Evolutionary conservation across 2,888 invertebrate genomes (phyloP), one percentile per base, ranked within the genome.

Genomic region (Rhorus exstirpatorius): DNA sequence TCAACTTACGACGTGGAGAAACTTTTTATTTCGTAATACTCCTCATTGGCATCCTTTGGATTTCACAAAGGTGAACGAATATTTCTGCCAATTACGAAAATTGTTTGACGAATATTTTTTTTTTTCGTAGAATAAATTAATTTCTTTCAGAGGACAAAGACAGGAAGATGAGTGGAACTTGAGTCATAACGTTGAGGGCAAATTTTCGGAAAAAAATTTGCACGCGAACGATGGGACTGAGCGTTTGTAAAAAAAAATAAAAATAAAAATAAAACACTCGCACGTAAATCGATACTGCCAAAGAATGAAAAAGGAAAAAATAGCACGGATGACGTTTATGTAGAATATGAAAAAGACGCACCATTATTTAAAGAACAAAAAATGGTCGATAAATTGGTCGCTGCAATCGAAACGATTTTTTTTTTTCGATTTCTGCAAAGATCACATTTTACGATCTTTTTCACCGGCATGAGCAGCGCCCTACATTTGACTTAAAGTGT

Each of bases 241-340:
- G 41, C 14, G 14, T 49, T 14, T 12, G 4, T 17, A 14, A 17
- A 49, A 14, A 26, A 38, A 63, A 4, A 6, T 35, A 38, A 26
- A 24, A 68, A 38, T 21, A 38, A 58, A 46, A 68, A 14, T 26
- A 24, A 24, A 72, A 67, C 26, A 60, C 53, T 67, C 49, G 70
- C 70, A 79, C 63, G 75, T 14, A 68, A 74, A 78, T 81, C 68
- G 78, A 83, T 84, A 85, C 85, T 85, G 85, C 85, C 85, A 84
- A 79, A 76, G 44, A 60, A 38, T 58, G 17, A 67, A 55, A 21
- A 58, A 31, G 17, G 35, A 19, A 38, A 51, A 24, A 72, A 70
- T 31, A 55, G 61, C 67, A 68, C 61, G 72, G 46, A 78, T 67
- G 63, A 72, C 26, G 51, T 68, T 68, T 84, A 81, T 76, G 55